Evolutionary conservation across 2,797 vertebrate species (phyloP), one percentile per base, ranked within the genome.

Genomic region (Lutjanus argentimaculatus): DNA sequence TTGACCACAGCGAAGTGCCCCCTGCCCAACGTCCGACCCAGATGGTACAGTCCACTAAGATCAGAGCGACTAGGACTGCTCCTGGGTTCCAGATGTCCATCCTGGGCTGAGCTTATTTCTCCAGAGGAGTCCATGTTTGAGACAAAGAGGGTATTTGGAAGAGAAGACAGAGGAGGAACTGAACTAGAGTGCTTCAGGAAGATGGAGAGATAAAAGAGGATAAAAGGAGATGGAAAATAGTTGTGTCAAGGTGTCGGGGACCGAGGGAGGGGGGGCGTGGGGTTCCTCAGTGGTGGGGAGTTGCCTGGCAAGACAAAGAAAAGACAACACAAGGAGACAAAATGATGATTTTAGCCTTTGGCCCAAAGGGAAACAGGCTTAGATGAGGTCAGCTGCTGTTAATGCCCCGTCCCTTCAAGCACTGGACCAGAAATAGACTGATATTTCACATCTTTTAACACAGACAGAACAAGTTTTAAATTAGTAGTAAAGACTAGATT

Each of bases 1-100:
- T 97, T 97, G 83, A 98, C 97, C 85, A 97, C 97, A 0, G 97
- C 97, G 0, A 97, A 98, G 92, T 97, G 97, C 2, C 97, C 97
- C 87, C 96, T 95, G 67, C 97, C 97, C 90, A 98, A 87, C 0
- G 97, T 97, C 71, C 96, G 96, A 73, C 96, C 97, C 91, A 98
- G 93, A 73, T 96, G 95, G 0, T 98, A 98, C 8, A 97, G 93
- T 51, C 97, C 97, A 0, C 95, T 97, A 22, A 98, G 94, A 48
- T 95, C 92, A 0, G 80, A 88, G 79, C 92, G 92, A 6, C 85
- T 19, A 0, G 82, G 80, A 67, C 79, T 82, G 62, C 69, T 78
- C 56, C 30, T 61, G 69, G 66, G 71, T 12, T 85, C 74, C 0
- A 68, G 22, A 6, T 61, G 72, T 72, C 84, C 85, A 21, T 88